A percentile compares a stretch with the other conserved stretches of the same genome.
These are phyloP conservation scores for Ochropleura plecta DNA, from an alignment of 2,888 invertebrate species.

Conservation along the genomic window DNA sequence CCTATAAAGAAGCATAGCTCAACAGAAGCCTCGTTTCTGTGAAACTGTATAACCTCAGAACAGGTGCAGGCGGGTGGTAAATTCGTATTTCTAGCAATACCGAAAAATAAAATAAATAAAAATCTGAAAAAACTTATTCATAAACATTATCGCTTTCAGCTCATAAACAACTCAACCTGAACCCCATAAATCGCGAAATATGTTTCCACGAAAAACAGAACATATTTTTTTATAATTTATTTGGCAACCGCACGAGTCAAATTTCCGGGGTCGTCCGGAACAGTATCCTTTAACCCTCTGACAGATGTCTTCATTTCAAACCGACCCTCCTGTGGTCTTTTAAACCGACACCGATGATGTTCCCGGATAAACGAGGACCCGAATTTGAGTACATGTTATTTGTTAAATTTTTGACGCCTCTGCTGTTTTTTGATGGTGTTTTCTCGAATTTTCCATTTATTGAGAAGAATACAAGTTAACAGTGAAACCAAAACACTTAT, in stretches of 20 bases:
- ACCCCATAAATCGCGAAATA: conserved; percentile 55
- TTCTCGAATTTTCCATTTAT: not conserved
- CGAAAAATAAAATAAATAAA: conserved; percentile 12
- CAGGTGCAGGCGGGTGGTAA: not conserved
- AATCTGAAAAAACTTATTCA: not conserved
- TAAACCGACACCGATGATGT: conserved; percentile 63
- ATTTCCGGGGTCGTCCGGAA: conserved; percentile 70
- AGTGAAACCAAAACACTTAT: too few species aligned
- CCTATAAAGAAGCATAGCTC: too few species aligned
- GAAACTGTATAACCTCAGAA: not conserved
- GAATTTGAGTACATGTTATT: conserved; percentile 48
- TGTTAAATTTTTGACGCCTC: conserved; percentile 18
- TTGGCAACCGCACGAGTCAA: conserved; percentile 68
- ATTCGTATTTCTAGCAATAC: not conserved
- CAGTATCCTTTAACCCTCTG: conserved; percentile 66
- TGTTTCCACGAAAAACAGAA: conserved; percentile 49
- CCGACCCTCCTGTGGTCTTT: conserved; percentile 61
- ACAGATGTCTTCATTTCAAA: conserved; percentile 74
- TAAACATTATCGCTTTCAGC: conserved; percentile 39
- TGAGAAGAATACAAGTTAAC: too few species aligned
- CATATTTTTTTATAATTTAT: conserved; percentile 69
- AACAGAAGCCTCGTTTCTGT: not conserved
- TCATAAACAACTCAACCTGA: conserved; percentile 42
- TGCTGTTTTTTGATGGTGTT: not conserved
- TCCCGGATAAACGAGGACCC: conserved; percentile 46